Evolutionary conservation across 2,113 vertebrate species (phyloP), one percentile per base, ranked within the genome.

Genomic region (Bubo blakistoni): DNA sequence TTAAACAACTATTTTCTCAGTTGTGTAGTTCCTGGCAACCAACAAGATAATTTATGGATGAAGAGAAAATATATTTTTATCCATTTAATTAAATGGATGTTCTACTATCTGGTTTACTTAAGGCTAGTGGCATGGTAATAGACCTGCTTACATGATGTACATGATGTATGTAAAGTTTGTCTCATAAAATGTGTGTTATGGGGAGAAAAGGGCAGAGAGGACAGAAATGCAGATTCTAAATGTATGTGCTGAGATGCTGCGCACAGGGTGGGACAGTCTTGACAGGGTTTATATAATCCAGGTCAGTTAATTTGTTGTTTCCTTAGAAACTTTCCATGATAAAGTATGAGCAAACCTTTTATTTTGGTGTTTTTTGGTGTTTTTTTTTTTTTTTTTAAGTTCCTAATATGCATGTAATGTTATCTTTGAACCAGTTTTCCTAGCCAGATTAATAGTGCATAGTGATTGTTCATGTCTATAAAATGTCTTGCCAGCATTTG

Each of bases 51-150:
- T 54, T 85, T 82, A 73, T 62, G 30, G 34, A 46, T 92, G 40
- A 90, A 94, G 49, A 87, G 16, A 72, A 87, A 88, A 54, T 7
- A 15, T 9, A 21, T 62, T 78, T 91, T 71, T 79, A 78, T 65
- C 13, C 13, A 13, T 87, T 80, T 86, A 25, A 10, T 67, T 87
- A 62, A 72, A 32, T 0, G 5, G 30, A 71, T 58, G 9, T 44
- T 91, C 36, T 92, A 1, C 27, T 71, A 54, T 8, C 42, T 34
- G 19, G 8, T 62, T 84, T 84, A 30, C 34, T 44, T 63, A 55
- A 34, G 21, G 40, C 5, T 6, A 78, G 24, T 0, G 0, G 25
- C 34, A 29, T 63, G 6, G 10, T 81, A 44, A n/a, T 36, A 55
- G 42, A 85, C 24, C 6, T 61, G 16, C 9, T 95, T 69, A 34